Conservation (phyloP, 2,888 invertebrate genomes). For the Cordilura impudica region DNA sequence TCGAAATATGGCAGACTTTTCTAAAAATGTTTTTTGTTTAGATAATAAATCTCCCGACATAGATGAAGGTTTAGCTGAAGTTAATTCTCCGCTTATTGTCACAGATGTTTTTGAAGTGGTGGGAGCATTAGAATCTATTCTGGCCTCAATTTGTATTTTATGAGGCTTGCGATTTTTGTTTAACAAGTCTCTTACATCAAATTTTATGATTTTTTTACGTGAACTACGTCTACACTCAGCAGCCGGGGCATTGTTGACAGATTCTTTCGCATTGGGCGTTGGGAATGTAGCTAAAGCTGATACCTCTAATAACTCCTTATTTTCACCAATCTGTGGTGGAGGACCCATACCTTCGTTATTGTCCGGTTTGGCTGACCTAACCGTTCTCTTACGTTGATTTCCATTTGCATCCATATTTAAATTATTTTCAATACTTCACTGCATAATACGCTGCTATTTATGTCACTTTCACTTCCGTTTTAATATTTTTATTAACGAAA, state of each 20-base stretch:
- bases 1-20: conserved; percentile 70
- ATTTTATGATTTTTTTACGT: conserved; percentile 76
- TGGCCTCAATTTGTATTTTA: conserved; percentile 76
- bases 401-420: conserved; percentile 32
- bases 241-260: neutral
- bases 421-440: neutral
- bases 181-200: conserved; percentile 75
- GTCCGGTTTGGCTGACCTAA: conserved; percentile 9
- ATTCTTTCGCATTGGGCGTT: conserved; percentile 15
- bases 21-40: conserved; percentile 69
- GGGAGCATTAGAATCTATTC: conserved; percentile 74
- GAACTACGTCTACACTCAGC: conserved; percentile 74
- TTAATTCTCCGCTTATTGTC: neutral
- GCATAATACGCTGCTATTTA: neutral
- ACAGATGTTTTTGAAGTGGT: conserved; percentile 39
- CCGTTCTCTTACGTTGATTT: conserved; percentile 42
- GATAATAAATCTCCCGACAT: conserved; percentile 62
- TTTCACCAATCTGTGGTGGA: neutral
- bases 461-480: neutral
- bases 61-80: neutral
- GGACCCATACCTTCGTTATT: neutral
- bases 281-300: conserved; percentile 53
- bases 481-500: neutral
- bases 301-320: conserved; percentile 29
- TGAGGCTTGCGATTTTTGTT: conserved; percentile 74